Conservation (phyloP, 2,113 vertebrate species). For the Irena cyanogastra region DNA sequence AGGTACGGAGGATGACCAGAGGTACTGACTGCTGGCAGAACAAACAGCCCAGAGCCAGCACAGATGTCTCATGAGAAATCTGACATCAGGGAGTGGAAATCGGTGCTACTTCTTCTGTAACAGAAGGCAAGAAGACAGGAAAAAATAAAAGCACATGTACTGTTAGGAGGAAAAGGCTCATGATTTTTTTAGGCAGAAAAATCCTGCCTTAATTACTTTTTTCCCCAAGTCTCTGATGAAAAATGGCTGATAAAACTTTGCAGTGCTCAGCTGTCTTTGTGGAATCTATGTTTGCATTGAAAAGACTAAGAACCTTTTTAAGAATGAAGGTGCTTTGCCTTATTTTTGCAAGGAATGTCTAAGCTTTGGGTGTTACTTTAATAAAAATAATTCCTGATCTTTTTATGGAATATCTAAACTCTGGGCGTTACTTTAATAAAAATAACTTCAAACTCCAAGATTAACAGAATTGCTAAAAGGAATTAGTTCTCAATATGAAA, state of each 20-base stretch:
- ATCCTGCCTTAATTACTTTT: neutral
- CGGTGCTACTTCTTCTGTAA: rapidly evolving
- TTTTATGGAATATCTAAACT: constrained; percentile 28
- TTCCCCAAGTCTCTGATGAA: neutral
- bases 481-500: constrained; percentile 27
- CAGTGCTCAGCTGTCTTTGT: neutral
- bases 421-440: constrained; percentile 58
- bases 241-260: neutral
- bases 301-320: neutral
- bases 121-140: neutral
- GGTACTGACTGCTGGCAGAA: neutral
- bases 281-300: neutral
- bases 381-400: constrained; percentile 55
- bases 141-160: rapidly evolving
- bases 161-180: neutral
- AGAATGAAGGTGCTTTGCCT: constrained; percentile 26
- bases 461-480: constrained; percentile 47
- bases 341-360: constrained; percentile 17
- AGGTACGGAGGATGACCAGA: neutral
- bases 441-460: constrained; percentile 53
- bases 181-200: neutral
- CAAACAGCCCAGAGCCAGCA: neutral
- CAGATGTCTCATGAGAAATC: neutral
- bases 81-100: neutral
- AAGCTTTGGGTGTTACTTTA: constrained; percentile 55